Evolutionary conservation across 2,797 vertebrate genomes (phyloP).

Genomic region (Momotus momota): DNA sequence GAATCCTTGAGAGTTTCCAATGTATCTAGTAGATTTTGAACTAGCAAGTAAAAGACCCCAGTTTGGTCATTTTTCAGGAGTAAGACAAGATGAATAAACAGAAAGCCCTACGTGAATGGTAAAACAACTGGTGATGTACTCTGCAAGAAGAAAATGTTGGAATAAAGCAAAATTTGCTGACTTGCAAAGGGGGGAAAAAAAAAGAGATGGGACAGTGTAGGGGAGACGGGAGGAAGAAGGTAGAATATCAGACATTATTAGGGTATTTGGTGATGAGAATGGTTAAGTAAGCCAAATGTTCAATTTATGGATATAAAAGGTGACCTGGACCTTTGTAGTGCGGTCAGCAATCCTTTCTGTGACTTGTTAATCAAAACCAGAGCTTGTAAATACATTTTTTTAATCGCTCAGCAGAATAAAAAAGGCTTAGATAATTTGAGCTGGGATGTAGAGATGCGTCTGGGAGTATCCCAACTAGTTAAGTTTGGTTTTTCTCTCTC

Average conservation of each 20-base stretch:
- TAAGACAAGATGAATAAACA: not conserved
- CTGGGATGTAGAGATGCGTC: not conserved
- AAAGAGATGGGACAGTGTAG: not conserved
- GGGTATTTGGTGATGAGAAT: not conserved
- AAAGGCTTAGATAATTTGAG: not conserved
- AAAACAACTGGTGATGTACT: not conserved
- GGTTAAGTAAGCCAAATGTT: not conserved
- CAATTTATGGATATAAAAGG: not conserved
- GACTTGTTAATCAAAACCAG: conserved; percentile 24
- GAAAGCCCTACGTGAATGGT: not conserved
- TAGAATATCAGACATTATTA: not conserved
- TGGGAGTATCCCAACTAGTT: not conserved
- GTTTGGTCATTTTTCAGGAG: not conserved
- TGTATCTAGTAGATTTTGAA: not conserved
- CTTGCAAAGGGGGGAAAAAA: not conserved
- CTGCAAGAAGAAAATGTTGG: not conserved
- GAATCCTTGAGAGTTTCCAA: not conserved
- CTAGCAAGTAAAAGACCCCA: not conserved
- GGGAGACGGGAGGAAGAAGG: not conserved
- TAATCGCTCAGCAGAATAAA: not conserved
- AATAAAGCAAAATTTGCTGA: not conserved
- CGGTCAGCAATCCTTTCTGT: conserved; percentile 6
- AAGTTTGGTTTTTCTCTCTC: not conserved
- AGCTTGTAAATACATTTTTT: not conserved
- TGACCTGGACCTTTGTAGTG: not conserved